A percentile compares a stretch with the other conserved stretches of the same genome.
These are phyloP conservation scores for Philaenus spumarius DNA, from an alignment of 1,140 invertebrate genomes.

Conservation along the genomic window DNA sequence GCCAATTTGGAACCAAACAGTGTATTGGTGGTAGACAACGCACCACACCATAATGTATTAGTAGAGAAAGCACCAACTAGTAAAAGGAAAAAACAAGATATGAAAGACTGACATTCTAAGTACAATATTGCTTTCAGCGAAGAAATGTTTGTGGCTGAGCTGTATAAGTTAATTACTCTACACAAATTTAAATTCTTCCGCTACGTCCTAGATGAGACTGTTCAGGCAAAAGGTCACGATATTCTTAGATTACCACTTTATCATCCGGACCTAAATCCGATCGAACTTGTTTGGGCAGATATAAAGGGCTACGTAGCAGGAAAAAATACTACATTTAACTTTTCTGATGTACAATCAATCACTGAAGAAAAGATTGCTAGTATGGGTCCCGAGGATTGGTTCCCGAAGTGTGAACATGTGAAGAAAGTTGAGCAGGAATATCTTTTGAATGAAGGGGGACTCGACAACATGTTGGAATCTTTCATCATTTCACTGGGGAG, in stretches of 20 bases:
- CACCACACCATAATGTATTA: not conserved
- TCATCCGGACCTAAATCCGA: constrained; percentile 38
- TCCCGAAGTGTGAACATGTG: not conserved
- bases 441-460: not conserved
- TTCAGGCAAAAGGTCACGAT: constrained; percentile 18
- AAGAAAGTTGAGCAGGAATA: constrained; percentile 3
- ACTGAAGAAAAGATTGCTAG: constrained; percentile 5
- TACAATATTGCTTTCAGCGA: constrained; percentile 23
- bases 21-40: not conserved
- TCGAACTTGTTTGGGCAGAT: constrained; percentile 36
- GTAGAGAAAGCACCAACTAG: not conserved
- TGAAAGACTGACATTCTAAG: constrained; percentile 21
- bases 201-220: constrained; percentile 25
- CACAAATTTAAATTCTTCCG: not conserved
- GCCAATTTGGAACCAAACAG: too few relatives aligned
- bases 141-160: constrained; percentile 3
- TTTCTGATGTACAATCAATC: constrained; percentile 7
- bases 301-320: constrained; percentile 34
- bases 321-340: constrained; percentile 27
- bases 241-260: constrained; percentile 36
- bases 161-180: constrained; percentile 1
- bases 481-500: not conserved
- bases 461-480: not conserved
- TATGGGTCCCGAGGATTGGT: not conserved
- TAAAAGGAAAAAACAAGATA: constrained; percentile 2